Conservation (phyloP, 1,140 invertebrate genomes). For the Batillaria attramentaria region DNA sequence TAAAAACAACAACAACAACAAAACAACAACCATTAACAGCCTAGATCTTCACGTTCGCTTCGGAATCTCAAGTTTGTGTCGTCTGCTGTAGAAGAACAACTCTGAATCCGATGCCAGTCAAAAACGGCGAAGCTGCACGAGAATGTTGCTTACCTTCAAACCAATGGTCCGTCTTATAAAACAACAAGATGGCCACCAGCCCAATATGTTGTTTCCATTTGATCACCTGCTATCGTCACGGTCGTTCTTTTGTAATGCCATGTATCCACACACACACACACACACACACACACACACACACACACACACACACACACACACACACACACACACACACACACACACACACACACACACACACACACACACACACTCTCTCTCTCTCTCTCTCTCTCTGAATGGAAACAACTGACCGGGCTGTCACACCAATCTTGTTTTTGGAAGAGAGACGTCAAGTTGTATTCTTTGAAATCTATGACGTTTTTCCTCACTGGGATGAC, state of each 20-base stretch:
- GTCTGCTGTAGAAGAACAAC: not conserved
- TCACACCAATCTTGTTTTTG: not conserved
- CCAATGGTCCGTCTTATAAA: not conserved
- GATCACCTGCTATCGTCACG: not conserved
- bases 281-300: constrained; percentile 13
- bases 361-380: not conserved
- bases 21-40: not conserved
- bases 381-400: not conserved
- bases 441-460: not conserved
- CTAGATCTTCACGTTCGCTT: not conserved
- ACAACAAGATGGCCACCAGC: not conserved
- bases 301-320: constrained; percentile 4
- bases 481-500: no score
- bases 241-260: not conserved
- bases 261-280: not conserved
- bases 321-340: not conserved
- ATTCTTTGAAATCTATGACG: no score
- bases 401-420: not conserved
- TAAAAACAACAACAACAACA: not conserved
- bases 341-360: not conserved
- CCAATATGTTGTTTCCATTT: not conserved
- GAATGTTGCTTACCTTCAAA: not conserved
- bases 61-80: not conserved
- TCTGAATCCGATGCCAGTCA: not conserved
- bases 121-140: not conserved